Base-by-base conservation (phyloP, 2,797 vertebrate species). In the Sebastes cheni region DNA sequence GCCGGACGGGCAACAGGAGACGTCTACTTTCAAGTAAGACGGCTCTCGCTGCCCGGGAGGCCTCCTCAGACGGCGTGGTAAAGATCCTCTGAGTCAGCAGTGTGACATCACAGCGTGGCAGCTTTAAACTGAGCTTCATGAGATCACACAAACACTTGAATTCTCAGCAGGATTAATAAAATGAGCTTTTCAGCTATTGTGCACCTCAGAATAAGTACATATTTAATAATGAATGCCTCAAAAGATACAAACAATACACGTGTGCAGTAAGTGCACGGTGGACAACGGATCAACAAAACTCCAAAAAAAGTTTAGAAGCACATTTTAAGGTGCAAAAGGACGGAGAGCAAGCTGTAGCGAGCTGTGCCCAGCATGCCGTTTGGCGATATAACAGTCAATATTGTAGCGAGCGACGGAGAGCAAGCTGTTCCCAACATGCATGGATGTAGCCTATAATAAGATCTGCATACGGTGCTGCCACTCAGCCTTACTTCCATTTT, bases 1-100 rank as follows among this genome's bases (percentile, higher is more conserved):
- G 75, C 25, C 14, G 50, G 83, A 81, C 76, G 12, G 77, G 71
- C 72, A 55, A 78, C 85, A 9, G 50, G 68, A 81, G 68, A 76
- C 27, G 32, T 82, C 86, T 60, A 7, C 79, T 83, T 84, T 74
- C 36, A 82, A 84, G 79, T n/a, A 55, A 55, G 86, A 80, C 30
- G 81, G 82, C 75, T 77, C 67, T 25, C 8, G 1, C 67, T 74
- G 82, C 81, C 84, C 81, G 4, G 68, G 74, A 72, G 88, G 79
- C 61, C 72, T 80, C 59, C 16, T 64, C 68, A 78, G 74, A 34
- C 1, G 14, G 22, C 10, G 20, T 10, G 12, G 32, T 60, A 36
- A 56, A 71, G 58, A 34, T 59, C 32, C 62, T 68, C 66, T 27
- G 78, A 83, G 27, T 73, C 81, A 71, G 83, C 80, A 6, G 27